These are phyloP conservation scores for Axea sp. DNA, from an alignment of 2,888 invertebrate genomes.

Conservation along the genomic window DNA sequence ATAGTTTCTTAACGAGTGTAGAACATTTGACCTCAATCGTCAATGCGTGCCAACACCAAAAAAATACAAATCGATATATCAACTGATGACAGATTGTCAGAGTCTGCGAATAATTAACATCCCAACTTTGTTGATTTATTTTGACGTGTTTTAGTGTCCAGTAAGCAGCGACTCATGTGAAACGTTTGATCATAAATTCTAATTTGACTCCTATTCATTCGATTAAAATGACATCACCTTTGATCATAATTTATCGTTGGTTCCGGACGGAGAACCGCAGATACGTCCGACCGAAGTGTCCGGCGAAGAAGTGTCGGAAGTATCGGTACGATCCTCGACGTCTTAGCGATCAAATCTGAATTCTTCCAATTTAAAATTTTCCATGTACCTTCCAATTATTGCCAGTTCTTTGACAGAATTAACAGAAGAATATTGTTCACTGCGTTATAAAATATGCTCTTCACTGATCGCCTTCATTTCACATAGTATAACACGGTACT, in stretches of 20 bases:
- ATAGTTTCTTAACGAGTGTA: slow-evolving; percentile 7
- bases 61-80: neutral
- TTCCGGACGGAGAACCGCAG: slow-evolving; percentile 18
- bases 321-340: slow-evolving; percentile 28
- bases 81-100: neutral
- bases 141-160: slow-evolving; percentile 1
- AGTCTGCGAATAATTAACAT: neutral
- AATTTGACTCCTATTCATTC: neutral
- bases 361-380: slow-evolving; percentile 4
- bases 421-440: too few relatives aligned
- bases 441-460: neutral
- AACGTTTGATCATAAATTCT: neutral
- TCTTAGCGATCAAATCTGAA: slow-evolving; percentile 20
- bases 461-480: neutral
- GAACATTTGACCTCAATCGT: slow-evolving; percentile 3
- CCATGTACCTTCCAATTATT: slow-evolving; percentile 1
- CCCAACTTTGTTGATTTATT: slow-evolving; percentile 11
- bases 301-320: slow-evolving; percentile 42
- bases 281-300: slow-evolving; percentile 35
- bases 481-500: slow-evolving; percentile 1
- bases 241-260: slow-evolving; percentile 7
- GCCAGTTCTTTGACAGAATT: too few relatives aligned
- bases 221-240: neutral
- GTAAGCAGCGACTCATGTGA: neutral
- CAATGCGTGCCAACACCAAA: slow-evolving; percentile 21